A percentile compares a stretch with the other conserved stretches of the same genome.
Conservation (phyloP, 2,797 vertebrate species). For the Argya squamiceps region DNA sequence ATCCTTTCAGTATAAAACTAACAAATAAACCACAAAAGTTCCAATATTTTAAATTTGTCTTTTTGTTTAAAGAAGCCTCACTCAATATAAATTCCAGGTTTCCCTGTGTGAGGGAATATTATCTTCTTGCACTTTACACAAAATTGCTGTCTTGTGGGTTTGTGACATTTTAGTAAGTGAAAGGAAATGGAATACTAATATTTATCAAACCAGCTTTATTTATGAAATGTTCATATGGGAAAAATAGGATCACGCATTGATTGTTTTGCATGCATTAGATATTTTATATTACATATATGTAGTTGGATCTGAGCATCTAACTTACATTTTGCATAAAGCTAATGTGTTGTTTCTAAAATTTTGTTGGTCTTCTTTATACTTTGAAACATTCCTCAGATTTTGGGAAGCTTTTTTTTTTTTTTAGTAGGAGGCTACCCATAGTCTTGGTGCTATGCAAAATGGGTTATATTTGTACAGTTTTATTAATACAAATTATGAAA, state of each 20-base stretch:
- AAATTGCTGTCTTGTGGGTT: neutral
- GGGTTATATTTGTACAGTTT: neutral
- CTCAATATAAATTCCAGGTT: neutral
- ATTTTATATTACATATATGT: neutral
- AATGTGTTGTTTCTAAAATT: neutral
- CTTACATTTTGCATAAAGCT: neutral
- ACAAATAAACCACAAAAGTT: neutral
- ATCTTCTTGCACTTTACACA: neutral
- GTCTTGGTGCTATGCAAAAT: neutral
- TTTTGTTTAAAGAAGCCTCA: neutral
- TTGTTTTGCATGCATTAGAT: neutral
- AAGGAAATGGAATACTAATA: neutral
- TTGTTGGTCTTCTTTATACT: neutral
- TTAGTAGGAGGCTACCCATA: neutral
- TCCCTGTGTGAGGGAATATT: neutral
- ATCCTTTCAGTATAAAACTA: neutral
- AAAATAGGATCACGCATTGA: neutral
- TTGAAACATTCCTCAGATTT: neutral
- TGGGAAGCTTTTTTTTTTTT: neutral
- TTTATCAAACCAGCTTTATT: neutral
- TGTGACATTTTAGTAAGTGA: neutral
- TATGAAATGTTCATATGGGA: neutral
- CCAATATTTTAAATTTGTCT: neutral
- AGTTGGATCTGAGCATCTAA: neutral
- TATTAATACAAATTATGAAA: neutral